Evolutionary conservation across 2,888 invertebrate genomes (phyloP).

Genomic region (Ectemnius cavifrons): DNA sequence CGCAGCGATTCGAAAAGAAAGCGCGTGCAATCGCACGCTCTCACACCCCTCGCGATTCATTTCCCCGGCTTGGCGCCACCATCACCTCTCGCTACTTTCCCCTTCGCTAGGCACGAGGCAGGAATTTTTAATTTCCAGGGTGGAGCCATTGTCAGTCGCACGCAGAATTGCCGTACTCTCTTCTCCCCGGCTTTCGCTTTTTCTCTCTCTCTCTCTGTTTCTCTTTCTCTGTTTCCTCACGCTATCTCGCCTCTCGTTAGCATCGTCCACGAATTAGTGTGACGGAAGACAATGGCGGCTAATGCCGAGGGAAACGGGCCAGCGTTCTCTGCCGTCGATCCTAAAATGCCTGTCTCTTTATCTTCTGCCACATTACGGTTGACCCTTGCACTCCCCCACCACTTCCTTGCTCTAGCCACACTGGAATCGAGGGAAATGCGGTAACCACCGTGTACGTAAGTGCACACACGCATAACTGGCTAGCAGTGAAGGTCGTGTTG

Average conservation of each 20-base stretch:
- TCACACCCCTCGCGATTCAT: not conserved
- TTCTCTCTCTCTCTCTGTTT: too few species aligned
- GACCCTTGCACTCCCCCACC: not conserved
- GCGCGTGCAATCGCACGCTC: not conserved
- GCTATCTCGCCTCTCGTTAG: slow-evolving; percentile 2
- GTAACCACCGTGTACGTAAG: too few species aligned
- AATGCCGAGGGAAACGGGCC: not conserved
- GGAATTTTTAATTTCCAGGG: slow-evolving; percentile 21
- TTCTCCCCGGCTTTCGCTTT: too few species aligned
- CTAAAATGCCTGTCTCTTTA: slow-evolving; percentile 1
- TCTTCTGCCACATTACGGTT: not conserved
- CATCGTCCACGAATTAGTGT: not conserved
- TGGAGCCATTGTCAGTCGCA: slow-evolving; percentile 22
- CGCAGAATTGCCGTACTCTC: too few species aligned
- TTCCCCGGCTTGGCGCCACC: not conserved
- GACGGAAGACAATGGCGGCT: not conserved
- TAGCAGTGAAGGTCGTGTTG: not conserved
- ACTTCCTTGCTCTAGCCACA: too few species aligned
- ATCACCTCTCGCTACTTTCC: not conserved
- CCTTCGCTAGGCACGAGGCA: slow-evolving; percentile 13
- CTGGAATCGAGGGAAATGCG: too few species aligned
- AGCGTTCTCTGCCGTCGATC: not conserved
- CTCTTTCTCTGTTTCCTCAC: too few species aligned
- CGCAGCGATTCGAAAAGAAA: slow-evolving; percentile 24
- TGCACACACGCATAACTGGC: too few species aligned